A percentile compares a stretch with the other conserved stretches of the same genome.
These are phyloP conservation scores for Spongia lamella DNA, from an alignment of 37 sponge, comb jelly and placozoan genomes.

Conservation along the genomic window DNA sequence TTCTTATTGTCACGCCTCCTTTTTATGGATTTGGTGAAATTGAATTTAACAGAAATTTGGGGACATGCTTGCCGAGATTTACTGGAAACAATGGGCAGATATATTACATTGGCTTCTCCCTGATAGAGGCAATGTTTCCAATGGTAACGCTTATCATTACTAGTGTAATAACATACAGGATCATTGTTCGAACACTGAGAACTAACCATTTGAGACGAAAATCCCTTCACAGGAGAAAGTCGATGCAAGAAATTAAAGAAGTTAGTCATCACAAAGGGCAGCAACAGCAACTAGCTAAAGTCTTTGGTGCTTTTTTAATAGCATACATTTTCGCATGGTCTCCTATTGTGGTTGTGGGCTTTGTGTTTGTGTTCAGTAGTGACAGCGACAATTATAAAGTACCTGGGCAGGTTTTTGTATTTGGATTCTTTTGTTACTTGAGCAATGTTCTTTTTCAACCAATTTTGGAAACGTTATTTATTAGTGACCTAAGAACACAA, in stretches of 20 bases:
- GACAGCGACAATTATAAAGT: neutral
- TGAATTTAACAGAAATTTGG: slow-evolving; percentile 69
- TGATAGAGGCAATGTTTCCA: slow-evolving; percentile 54
- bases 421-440: slow-evolving; percentile 63
- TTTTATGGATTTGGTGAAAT: slow-evolving; percentile 56
- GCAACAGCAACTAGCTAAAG: slow-evolving; percentile 58
- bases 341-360: slow-evolving; percentile 33
- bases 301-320: slow-evolving; percentile 66
- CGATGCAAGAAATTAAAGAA: slow-evolving; percentile 13
- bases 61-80: slow-evolving; percentile 63
- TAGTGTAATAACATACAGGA: slow-evolving; percentile 62
- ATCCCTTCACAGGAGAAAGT: slow-evolving; percentile 7
- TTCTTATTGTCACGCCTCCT: slow-evolving; percentile 42
- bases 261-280: slow-evolving; percentile 38
- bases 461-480: slow-evolving; percentile 75
- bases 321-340: slow-evolving; percentile 59
- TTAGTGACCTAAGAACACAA: slow-evolving; percentile 55
- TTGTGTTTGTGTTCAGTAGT: slow-evolving; percentile 6
- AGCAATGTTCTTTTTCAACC: slow-evolving; percentile 61
- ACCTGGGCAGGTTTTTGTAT: slow-evolving; percentile 47
- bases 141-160: slow-evolving; percentile 39
- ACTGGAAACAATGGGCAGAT: neutral
- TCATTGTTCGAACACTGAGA: slow-evolving; percentile 49
- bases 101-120: slow-evolving; percentile 37
- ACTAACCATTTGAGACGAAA: slow-evolving; percentile 15